Evolutionary conservation across 2,888 invertebrate species (phyloP), one percentile per base, ranked within the genome.

Genomic region (Ennomos fuscantarius): DNA sequence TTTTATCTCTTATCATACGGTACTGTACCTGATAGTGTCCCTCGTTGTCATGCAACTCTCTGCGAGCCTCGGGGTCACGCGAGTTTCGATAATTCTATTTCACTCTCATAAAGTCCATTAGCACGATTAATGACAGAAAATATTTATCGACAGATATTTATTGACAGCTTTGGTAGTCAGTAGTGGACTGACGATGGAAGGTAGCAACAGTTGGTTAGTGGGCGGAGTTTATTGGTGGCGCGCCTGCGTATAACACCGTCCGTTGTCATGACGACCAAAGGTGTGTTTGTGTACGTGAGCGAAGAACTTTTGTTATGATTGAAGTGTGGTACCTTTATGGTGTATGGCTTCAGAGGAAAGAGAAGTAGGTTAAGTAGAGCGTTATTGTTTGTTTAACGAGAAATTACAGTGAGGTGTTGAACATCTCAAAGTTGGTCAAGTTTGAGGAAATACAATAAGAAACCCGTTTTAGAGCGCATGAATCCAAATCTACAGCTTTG

Each of bases 261-360:
- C 68, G 93, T 93, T 86, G 79, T 82, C 79, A 91, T 92, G 87
- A 79, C 81, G 69, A 92, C 93, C 86, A 86, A 86, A 87, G 82
- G 85, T 81, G 76, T 91, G 89, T 89, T 91, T 89, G 84, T 88
- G 85, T 60, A 48, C 51, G 50, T 55, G 51, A 50, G 45, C 55
- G 42, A 62, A 60, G 57, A 56, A 50, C 37, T 62, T 60, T 62
- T 54, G 56, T 66, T 55, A 49, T 66, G 56, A 57, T 61, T 60
- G 57, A 64, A 76, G 76, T 74, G 70, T 72, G 59, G 63, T 68
- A 58, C 62, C 63, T 72, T 72, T 72, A 73, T 66, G 53, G 62
- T 65, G 48, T 68, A 68, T 54, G 65, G 64, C 52, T 72, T 65
- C 42, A 44, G 33, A 47, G 11, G 11, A 31, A 51, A 2, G 37